Base-by-base conservation (phyloP, 2,113 vertebrate genomes). In the Poicephalus meyeri region DNA sequence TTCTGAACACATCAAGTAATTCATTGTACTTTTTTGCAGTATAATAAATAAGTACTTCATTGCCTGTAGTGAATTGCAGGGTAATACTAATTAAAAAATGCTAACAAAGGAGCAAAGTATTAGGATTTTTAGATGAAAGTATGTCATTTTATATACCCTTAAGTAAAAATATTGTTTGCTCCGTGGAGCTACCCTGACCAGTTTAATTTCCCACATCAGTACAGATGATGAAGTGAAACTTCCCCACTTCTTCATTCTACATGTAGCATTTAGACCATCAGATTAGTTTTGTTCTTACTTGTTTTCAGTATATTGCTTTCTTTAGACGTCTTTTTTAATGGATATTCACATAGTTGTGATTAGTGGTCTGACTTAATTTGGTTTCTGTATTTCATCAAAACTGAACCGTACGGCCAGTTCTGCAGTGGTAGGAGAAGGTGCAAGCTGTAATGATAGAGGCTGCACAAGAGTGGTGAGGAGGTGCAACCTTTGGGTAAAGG, bases 161-260 rank as follows among this genome's bases (percentile, higher is more conserved):
- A 66, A 84, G 80, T n/a, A 80, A 58, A 92, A 88, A 41, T 28
- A 63, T 15, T 83, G 0, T 52, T 91, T 80, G 17, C 7, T 88
- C 28, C 55, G 47, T 68, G 39, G 28, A 74, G 82, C 88, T 88
- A 61, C 58, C 28, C 64, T 46, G 72, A 91, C 72, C 80, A 74
- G 35, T 78, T 91, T 91, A 94, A 95, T 89, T 91, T 97, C 58
- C 46, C 80, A 95, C 83, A 73, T 78, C 80, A 80, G 31, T 89
- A 78, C 91, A 80, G 76, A 70, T 26, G 50, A 39, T 11, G 53
- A 93, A 90, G 61, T 61, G 28, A 82, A 85, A 88, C 46, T 13
- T 89, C 80, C 21, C 41, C 26, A 35, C 33, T 71, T 35, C 80
- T 92, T 83, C 80, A 46, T 37, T 28, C 53, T 80, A 56, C 49